Conservation (phyloP, 1,140 invertebrate genomes). For the Diorhabda elongata region DNA sequence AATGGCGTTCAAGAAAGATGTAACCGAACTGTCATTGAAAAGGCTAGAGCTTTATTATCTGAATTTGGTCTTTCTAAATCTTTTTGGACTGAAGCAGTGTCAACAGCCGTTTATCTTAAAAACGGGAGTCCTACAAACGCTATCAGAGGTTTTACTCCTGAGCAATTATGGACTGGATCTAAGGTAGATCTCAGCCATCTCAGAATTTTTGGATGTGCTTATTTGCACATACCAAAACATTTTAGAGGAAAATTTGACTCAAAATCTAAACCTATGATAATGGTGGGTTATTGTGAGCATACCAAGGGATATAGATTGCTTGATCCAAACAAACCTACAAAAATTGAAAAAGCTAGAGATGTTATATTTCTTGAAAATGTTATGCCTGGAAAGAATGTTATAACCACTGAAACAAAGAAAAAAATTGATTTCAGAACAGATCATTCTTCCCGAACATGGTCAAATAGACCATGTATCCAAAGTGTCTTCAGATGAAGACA, state of each 20-base stretch:
- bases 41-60: neutral
- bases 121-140: slow-evolving; percentile 3
- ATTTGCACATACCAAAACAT: neutral
- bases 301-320: neutral
- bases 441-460: too few species aligned
- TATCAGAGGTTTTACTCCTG: neutral
- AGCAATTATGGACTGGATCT: slow-evolving; percentile 11
- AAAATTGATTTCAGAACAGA: too few species aligned
- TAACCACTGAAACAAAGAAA: too few species aligned
- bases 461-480: too few species aligned
- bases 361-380: neutral
- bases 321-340: neutral
- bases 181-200: slow-evolving; percentile 7
- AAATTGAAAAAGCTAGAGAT: neutral
- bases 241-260: slow-evolving; percentile 4
- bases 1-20: neutral
- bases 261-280: slow-evolving; percentile 7
- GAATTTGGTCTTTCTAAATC: neutral
- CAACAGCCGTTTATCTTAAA: slow-evolving; percentile 4
- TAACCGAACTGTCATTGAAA: neutral
- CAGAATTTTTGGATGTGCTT: slow-evolving; percentile 1
- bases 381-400: too few species aligned
- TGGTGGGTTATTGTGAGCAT: slow-evolving; percentile 8
- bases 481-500: too few species aligned
- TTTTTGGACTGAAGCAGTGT: slow-evolving; percentile 8